These are phyloP conservation scores for Wasmannia auropunctata DNA, from an alignment of 1,140 invertebrate genomes.

Conservation along the genomic window DNA sequence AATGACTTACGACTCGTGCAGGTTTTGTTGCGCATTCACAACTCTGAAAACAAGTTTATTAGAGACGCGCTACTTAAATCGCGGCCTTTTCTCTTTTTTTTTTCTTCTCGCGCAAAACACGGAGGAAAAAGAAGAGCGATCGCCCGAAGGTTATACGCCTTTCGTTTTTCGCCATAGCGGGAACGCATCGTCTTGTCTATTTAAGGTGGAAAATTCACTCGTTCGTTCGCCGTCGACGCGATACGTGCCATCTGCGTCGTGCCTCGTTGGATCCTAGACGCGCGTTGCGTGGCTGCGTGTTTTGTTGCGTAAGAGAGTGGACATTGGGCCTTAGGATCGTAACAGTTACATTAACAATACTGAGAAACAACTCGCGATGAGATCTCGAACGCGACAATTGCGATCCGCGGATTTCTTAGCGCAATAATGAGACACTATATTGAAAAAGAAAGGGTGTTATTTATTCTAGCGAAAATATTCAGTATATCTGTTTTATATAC, in stretches of 20 bases:
- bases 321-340: slow-evolving; percentile 61
- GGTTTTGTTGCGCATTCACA: neutral
- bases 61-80: slow-evolving; percentile 13
- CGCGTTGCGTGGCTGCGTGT: slow-evolving; percentile 1
- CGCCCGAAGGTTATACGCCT: slow-evolving; percentile 73
- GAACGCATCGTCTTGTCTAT: slow-evolving; percentile 73
- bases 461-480: neutral
- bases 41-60: slow-evolving; percentile 55
- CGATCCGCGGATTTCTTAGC: neutral
- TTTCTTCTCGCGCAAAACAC: slow-evolving; percentile 30
- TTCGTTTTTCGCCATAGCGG: slow-evolving; percentile 75
- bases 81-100: neutral
- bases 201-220: slow-evolving; percentile 76
- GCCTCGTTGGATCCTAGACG: slow-evolving; percentile 28
- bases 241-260: slow-evolving; percentile 67
- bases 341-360: slow-evolving; percentile 73
- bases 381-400: slow-evolving; percentile 13
- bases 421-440: neutral
- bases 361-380: slow-evolving; percentile 31
- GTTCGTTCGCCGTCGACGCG: slow-evolving; percentile 65
- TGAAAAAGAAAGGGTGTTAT: neutral
- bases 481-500: neutral
- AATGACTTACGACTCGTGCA: neutral
- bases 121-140: slow-evolving; percentile 68
- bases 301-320: slow-evolving; percentile 59